A percentile compares a stretch with the other conserved stretches of the same genome.
phyloP scores from a whole-genome alignment of 2,797 vertebrate genomes.

The Hydrocynus forskahlii region DNA sequence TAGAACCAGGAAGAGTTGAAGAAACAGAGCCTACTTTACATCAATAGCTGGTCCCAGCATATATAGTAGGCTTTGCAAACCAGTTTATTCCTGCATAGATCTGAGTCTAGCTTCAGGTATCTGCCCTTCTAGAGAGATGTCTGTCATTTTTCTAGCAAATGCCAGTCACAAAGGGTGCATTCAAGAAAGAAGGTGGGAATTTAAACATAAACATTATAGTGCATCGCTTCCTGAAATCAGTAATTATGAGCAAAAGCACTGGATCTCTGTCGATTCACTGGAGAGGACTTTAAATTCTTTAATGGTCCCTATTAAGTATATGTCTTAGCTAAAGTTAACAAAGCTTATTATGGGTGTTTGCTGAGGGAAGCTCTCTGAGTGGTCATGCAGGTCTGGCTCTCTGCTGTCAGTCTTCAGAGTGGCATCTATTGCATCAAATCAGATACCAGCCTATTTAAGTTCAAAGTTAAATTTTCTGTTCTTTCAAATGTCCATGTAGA shows the following conservation, averaged over 20 bases:
- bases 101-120: no score
- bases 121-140: neutral
- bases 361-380: neutral
- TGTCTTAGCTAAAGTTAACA: neutral
- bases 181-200: neutral
- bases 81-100: neutral
- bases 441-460: neutral
- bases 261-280: neutral
- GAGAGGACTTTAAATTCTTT: no score
- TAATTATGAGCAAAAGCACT: neutral
- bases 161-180: neutral
- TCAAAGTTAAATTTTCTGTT: neutral
- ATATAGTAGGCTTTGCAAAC: neutral
- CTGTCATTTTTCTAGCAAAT: neutral
- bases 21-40: slow-evolving; percentile 1
- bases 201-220: neutral
- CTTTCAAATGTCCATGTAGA: neutral
- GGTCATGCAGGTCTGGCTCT: neutral
- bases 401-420: neutral
- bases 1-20: neutral
- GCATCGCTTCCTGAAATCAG: neutral
- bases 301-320: neutral
- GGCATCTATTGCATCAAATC: neutral
- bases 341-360: neutral
- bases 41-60: neutral